Base-by-base conservation (phyloP, 2,113 vertebrate species). In the Lampris incognitus region DNA sequence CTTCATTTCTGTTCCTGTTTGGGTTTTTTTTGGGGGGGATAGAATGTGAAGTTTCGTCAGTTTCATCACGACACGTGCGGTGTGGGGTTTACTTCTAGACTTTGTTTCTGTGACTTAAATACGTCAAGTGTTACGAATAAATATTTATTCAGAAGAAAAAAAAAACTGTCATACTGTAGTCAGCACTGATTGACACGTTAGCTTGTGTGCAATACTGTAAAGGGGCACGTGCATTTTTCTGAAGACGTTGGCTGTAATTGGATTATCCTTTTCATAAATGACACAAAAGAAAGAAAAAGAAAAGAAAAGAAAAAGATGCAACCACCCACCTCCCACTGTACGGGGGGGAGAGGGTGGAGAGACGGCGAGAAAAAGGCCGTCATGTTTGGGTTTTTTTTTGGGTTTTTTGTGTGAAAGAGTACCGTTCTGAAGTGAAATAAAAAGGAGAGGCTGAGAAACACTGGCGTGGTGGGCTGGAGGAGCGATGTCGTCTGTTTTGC, bases 41-140 rank as follows among this genome's bases (percentile, higher is more conserved):
- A 91, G 79, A 87, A 78, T 90, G 93, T 94, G 91, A 91, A 87
- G 90, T 94, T 92, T 73, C 91, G 90, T 94, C 88, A 81, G 78
- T 91, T 24, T 94, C 94, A 86, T 90, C 89, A 88, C 92, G 86
- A 93, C 84, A 91, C 90, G 94, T 96, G 92, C 90, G 88, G 94
- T 96, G 94, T 93, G 24, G 74, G 88, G 91, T 94, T 95, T 86
- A 83, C 95, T 94, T 96, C 90, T 92, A 92, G 93, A 92, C 77
- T 91, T 95, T 91, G 88, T 94, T 90, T 86, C 87, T 95, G 87
- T 91, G 76, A 82, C 89, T 73, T 74, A 85, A 94, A 83, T 92
- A 92, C 88, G 87, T 90, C 88, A 82, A 90, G 87, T 94, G 91
- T 92, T 87, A 91, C 74, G 42, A 91, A 90, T 93, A 92, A 94